Evolutionary conservation across 1,140 invertebrate species (phyloP).

Genomic region (Drosophila kurseongensis): DNA sequence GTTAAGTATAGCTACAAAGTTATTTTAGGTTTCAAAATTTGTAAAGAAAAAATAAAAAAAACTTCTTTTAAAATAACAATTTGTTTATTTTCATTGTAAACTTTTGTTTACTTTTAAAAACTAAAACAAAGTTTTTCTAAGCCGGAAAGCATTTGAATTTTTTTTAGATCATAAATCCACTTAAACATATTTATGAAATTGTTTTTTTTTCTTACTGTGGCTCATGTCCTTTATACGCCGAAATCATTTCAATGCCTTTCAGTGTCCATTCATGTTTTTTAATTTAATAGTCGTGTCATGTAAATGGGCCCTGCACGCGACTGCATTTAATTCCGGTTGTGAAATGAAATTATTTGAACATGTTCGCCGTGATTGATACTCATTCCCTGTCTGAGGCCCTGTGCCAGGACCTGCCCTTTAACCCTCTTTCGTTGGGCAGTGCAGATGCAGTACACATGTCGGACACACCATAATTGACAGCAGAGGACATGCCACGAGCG

Average conservation of each 20-base stretch:
- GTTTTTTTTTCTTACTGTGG: slow-evolving; percentile 2
- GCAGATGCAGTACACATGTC: slow-evolving; percentile 58
- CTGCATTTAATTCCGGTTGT: slow-evolving; percentile 73
- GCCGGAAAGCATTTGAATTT: too few species aligned
- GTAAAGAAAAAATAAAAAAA: too few species aligned
- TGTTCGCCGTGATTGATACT: slow-evolving; percentile 75
- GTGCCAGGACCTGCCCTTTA: slow-evolving; percentile 7
- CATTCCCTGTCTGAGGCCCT: slow-evolving; percentile 7
- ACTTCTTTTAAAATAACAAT: too few species aligned
- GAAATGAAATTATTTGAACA: slow-evolving; percentile 77
- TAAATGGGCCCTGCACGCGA: slow-evolving; percentile 71
- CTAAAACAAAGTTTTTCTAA: too few species aligned
- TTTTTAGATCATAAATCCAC: too few species aligned
- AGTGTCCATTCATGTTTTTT: slow-evolving; percentile 72
- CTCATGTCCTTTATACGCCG: not conserved
- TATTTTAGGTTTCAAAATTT: too few species aligned
- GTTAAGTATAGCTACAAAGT: too few species aligned
- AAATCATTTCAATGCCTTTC: slow-evolving; percentile 24
- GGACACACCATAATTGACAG: slow-evolving; percentile 76
- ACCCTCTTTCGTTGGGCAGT: not conserved
- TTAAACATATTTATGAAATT: too few species aligned
- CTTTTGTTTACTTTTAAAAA: too few species aligned
- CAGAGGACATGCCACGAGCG: slow-evolving; percentile 42
- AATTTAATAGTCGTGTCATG: slow-evolving; percentile 82
- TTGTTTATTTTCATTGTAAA: too few species aligned